phyloP scores from a whole-genome alignment of 2,797 vertebrate species.

The Sebastiscus tertius region DNA sequence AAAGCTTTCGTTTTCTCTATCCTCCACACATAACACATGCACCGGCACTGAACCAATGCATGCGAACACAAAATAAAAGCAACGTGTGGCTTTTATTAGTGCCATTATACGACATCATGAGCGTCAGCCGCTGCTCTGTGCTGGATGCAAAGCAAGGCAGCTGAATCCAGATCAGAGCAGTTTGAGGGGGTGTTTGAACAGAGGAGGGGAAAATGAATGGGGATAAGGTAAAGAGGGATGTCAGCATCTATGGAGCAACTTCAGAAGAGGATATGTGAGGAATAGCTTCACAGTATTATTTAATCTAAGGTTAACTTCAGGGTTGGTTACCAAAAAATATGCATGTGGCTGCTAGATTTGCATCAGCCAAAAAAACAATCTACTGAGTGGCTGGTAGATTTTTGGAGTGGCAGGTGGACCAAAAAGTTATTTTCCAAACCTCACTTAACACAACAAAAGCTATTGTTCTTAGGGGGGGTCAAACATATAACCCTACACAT shows the following conservation, averaged over 20 bases:
- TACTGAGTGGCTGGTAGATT: too few relatives aligned
- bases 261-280: not conserved
- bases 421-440: too few relatives aligned
- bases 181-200: slow-evolving; percentile 57
- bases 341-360: too few relatives aligned
- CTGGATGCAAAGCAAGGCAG: slow-evolving; percentile 73
- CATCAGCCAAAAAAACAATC: not conserved
- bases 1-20: slow-evolving; percentile 12
- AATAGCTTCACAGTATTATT: not conserved
- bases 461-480: not conserved
- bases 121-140: slow-evolving; percentile 37
- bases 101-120: slow-evolving; percentile 50
- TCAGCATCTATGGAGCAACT: slow-evolving; percentile 21
- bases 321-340: too few relatives aligned
- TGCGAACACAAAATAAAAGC: not conserved
- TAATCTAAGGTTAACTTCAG: not conserved
- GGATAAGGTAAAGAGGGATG: slow-evolving; percentile 33
- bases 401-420: too few relatives aligned
- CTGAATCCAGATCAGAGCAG: slow-evolving; percentile 82
- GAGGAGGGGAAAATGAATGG: slow-evolving; percentile 19
- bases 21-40: not conserved
- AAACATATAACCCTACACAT: not conserved
- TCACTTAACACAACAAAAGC: not conserved
- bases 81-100: slow-evolving; percentile 39
- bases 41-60: not conserved